Percentiles rank a stretch among this genome's conserved stretches.
Evolutionary conservation across 2,888 invertebrate genomes (phyloP).

Genomic region (Syritta pipiens): DNA sequence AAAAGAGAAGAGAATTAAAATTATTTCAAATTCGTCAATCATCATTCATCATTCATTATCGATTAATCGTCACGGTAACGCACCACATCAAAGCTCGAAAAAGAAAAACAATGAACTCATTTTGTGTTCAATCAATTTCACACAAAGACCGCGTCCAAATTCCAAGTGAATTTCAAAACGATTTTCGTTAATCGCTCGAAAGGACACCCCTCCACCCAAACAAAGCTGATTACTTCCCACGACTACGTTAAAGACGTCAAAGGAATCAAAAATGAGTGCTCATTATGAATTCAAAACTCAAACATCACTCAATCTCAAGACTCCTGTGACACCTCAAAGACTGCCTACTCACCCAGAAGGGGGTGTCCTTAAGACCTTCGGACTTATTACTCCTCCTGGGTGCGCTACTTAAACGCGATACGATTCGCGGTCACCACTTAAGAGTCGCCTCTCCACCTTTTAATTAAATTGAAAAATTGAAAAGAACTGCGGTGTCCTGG

Average conservation of each 20-base stretch:
- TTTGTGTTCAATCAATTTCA: neutral
- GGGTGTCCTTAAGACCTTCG: neutral
- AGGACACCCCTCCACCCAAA: neutral
- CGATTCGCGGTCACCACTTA: neutral
- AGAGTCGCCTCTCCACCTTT: neutral
- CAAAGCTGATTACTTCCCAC: neutral
- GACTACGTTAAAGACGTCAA: constrained; percentile 2
- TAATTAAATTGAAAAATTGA: constrained; percentile 28
- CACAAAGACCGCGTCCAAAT: neutral
- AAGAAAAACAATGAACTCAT: neutral
- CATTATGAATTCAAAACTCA: constrained; percentile 7
- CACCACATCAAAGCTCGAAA: too few species aligned
- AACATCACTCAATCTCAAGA: neutral
- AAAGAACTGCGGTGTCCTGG: too few species aligned
- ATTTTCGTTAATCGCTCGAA: neutral
- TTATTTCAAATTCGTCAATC: too few species aligned
- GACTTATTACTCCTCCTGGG: neutral
- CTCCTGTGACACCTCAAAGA: constrained; percentile 10
- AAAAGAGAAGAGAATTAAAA: constrained; percentile 10
- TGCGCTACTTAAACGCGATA: too few species aligned
- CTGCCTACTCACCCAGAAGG: neutral
- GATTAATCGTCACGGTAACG: too few species aligned
- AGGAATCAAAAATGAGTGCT: constrained; percentile 2
- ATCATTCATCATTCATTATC: too few species aligned
- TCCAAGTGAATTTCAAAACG: neutral